These are phyloP conservation scores for Lethenteron camtschaticum DNA, from an alignment of 2,113 vertebrate genomes.

Conservation along the genomic window DNA sequence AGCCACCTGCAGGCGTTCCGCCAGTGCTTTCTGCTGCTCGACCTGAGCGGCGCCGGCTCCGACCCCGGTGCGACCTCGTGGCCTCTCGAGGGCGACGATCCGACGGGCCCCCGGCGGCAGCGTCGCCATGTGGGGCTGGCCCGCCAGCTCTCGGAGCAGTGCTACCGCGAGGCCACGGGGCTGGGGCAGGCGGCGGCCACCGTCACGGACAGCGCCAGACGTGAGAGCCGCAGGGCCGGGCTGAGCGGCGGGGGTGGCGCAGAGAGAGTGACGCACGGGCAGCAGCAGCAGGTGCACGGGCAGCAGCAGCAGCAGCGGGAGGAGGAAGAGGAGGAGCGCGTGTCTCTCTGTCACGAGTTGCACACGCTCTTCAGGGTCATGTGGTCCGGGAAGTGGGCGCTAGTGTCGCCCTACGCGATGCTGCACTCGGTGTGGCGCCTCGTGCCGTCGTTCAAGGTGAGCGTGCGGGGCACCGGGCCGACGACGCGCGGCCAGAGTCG, in stretches of 20 bases:
- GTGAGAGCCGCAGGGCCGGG: constrained; percentile 23
- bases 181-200: constrained; percentile 21
- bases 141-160: constrained; percentile 30
- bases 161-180: constrained; percentile 18
- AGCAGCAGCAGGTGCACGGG: constrained; percentile 32
- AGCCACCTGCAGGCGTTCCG: constrained; percentile 97
- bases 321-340: constrained; percentile 70
- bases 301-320: constrained; percentile 75
- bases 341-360: constrained; percentile 88
- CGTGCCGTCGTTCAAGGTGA: constrained; percentile 49
- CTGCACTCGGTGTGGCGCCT: constrained; percentile 95
- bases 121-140: constrained; percentile 29
- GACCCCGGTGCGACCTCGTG: constrained; percentile 23
- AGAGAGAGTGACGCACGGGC: constrained; percentile 8
- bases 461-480: no score
- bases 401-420: constrained; percentile 95
- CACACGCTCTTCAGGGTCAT: constrained; percentile 97
- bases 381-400: constrained; percentile 94
- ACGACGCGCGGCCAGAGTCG: no score
- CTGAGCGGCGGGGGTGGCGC: constrained; percentile 29
- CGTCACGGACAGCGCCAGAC: constrained; percentile 21
- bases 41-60: constrained; percentile 75
- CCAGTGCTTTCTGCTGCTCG: constrained; percentile 86
- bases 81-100: neutral
- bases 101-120: neutral